Evolutionary conservation across 2,797 vertebrate species (phyloP).

Genomic region (Enoplosus armatus): DNA sequence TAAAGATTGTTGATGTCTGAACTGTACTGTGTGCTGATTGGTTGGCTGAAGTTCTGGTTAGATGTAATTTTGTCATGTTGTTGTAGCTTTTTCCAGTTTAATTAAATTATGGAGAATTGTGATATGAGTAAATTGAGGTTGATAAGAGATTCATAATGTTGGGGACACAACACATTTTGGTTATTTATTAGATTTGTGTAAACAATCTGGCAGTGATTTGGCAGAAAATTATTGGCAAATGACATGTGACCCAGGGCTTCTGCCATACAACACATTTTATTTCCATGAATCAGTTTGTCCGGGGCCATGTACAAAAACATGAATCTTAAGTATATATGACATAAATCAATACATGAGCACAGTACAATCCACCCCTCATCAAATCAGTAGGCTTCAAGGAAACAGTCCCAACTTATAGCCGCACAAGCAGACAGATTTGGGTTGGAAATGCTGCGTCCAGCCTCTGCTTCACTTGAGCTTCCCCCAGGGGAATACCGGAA

Average conservation of each 20-base stretch:
- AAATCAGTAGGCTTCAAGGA: background rate
- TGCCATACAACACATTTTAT: background rate
- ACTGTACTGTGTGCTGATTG: background rate
- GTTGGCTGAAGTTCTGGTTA: background rate
- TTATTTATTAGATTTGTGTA: too few relatives aligned
- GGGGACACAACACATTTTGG: too few relatives aligned
- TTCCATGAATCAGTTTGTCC: background rate
- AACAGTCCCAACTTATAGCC: slow-evolving; percentile 18
- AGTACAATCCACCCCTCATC: background rate
- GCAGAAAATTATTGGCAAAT: background rate
- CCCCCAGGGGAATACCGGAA: slow-evolving; percentile 49
- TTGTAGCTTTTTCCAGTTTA: background rate
- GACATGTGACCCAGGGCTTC: background rate
- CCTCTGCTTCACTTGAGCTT: slow-evolving; percentile 46
- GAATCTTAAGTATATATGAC: background rate
- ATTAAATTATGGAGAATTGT: background rate
- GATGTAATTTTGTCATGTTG: background rate
- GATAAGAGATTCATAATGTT: background rate
- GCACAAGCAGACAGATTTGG: slow-evolving; percentile 37
- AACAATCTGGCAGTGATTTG: background rate
- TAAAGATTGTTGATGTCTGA: background rate
- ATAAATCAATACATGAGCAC: background rate
- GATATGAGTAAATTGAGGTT: background rate
- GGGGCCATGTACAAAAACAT: background rate
- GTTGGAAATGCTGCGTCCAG: slow-evolving; percentile 40